These are phyloP conservation scores for Phoxinus dragarum DNA, from an alignment of 2,797 vertebrate species.

Conservation along the genomic window DNA sequence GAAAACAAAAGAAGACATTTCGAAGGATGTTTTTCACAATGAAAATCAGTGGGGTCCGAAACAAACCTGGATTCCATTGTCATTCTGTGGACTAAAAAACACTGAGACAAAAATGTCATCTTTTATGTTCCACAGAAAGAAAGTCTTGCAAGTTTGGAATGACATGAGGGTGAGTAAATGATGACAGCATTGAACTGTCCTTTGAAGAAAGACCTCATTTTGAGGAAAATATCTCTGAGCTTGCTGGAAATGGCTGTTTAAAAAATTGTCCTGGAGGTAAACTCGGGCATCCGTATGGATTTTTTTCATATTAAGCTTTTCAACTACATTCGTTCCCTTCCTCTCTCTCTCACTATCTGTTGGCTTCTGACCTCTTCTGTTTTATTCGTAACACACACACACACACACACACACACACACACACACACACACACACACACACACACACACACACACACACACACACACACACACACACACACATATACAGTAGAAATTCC, in stretches of 20 bases:
- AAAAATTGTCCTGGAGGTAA: constrained; percentile 39
- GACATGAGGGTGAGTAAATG: not conserved
- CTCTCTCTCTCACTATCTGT: not conserved
- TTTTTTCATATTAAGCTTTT: constrained; percentile 26
- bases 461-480: too few species aligned
- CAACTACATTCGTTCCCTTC: not conserved
- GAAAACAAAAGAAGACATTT: not conserved
- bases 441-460: too few species aligned
- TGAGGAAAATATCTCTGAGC: constrained; percentile 33
- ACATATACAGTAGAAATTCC: constrained; percentile 50
- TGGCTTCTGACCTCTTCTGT: constrained; percentile 15
- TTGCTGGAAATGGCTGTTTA: constrained; percentile 48
- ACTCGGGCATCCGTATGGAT: not conserved
- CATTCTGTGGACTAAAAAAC: not conserved
- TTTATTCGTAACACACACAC: not conserved
- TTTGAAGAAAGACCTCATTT: constrained; percentile 37
- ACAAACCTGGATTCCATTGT: not conserved
- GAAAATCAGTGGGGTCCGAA: not conserved
- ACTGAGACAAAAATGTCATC: not conserved
- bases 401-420: not conserved
- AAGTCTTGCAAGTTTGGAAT: not conserved
- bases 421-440: too few species aligned
- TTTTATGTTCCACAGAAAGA: not conserved
- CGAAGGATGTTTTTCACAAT: not conserved
- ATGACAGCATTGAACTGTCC: not conserved